Percentiles rank a stretch among this genome's conserved stretches.
Conservation (phyloP, 2,797 vertebrate genomes). For the Trichosurus vulpecula region DNA sequence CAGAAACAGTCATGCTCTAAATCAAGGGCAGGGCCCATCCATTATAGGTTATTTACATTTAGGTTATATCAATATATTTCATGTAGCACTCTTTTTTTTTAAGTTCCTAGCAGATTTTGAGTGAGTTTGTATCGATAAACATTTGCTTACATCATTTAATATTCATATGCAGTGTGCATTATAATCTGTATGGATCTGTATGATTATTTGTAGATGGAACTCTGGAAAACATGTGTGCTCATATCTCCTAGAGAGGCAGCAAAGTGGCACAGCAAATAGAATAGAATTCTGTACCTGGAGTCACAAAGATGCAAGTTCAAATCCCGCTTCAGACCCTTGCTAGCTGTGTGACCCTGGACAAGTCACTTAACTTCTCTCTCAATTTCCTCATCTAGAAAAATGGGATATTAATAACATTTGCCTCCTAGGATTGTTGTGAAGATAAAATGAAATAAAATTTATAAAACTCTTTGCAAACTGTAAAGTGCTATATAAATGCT, state of each 20-base stretch:
- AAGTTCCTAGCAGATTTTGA: background rate
- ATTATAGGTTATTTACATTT: background rate
- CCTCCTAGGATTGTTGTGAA: background rate
- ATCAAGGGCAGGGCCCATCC: background rate
- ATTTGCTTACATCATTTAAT: background rate
- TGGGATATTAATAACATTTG: background rate
- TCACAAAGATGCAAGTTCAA: background rate
- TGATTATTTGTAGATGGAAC: background rate
- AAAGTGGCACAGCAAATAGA: background rate
- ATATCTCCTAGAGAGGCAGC: background rate
- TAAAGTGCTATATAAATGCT: background rate
- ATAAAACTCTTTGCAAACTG: background rate
- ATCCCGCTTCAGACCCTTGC: background rate
- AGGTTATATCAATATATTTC: background rate
- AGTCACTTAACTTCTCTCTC: background rate
- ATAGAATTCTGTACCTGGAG: background rate
- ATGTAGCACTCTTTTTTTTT: background rate
- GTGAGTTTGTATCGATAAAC: background rate
- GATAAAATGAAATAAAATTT: background rate
- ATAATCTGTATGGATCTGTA: background rate
- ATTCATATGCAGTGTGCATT: background rate
- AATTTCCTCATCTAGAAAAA: background rate
- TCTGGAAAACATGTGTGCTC: background rate
- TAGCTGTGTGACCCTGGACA: background rate
- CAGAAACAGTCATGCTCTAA: background rate